These are phyloP conservation scores for Oreamnos americanus DNA, from an alignment of 2,113 vertebrate genomes.

Conservation along the genomic window DNA sequence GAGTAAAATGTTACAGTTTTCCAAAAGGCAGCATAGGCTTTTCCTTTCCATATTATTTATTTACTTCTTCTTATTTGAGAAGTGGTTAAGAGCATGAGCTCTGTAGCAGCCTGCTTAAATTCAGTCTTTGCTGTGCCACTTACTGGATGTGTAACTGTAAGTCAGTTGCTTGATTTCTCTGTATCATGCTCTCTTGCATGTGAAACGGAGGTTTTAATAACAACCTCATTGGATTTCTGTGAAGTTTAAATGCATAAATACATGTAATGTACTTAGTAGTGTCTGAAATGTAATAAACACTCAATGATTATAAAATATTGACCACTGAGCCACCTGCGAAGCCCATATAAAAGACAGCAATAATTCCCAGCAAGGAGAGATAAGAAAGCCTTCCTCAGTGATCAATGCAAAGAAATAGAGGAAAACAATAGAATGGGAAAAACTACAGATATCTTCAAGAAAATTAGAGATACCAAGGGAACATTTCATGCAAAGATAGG, in stretches of 20 bases:
- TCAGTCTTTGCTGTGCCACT: not conserved
- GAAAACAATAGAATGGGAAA: not conserved
- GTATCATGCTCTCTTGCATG: not conserved
- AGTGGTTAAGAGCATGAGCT: not conserved
- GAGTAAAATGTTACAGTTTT: not conserved
- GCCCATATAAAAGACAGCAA: not conserved
- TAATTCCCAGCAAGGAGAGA: not conserved
- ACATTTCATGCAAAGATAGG: not conserved
- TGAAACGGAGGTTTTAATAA: not conserved
- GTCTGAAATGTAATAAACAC: not conserved
- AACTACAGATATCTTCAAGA: not conserved
- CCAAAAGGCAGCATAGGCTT: not conserved
- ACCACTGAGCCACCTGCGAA: not conserved
- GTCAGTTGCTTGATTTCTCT: not conserved
- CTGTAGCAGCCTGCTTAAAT: not conserved
- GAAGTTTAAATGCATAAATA: constrained; percentile 5
- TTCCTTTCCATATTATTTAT: not conserved
- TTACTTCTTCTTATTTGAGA: not conserved
- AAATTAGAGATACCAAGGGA: not conserved
- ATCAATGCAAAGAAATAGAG: not conserved
- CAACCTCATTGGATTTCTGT: not conserved
- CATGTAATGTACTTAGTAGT: not conserved
- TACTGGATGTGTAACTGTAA: not conserved
- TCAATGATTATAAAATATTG: not conserved
- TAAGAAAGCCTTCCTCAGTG: not conserved